Evolutionary conservation across 2,888 invertebrate species (phyloP).

Genomic region (Zaprionus bogoriensis): DNA sequence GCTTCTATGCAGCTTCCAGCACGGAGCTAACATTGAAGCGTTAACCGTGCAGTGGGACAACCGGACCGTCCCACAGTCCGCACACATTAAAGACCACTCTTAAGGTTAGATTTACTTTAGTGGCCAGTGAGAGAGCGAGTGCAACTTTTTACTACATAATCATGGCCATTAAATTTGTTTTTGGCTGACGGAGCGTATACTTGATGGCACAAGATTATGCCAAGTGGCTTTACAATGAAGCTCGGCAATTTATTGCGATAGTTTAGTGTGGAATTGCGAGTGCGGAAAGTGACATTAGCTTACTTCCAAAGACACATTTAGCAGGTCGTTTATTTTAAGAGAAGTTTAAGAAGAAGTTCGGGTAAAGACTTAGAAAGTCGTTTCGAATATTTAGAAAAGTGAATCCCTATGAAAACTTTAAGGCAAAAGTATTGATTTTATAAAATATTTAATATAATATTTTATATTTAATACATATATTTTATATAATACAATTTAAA

Average conservation of each 20-base stretch:
- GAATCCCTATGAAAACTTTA: too few relatives aligned
- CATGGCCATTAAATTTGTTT: slow-evolving; percentile 53
- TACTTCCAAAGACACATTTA: not conserved
- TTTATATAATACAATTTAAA: too few relatives aligned
- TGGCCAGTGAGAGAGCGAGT: slow-evolving; percentile 7
- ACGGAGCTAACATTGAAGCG: slow-evolving; percentile 6
- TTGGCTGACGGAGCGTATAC: slow-evolving; percentile 27
- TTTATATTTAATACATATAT: too few relatives aligned
- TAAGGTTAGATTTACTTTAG: slow-evolving; percentile 9
- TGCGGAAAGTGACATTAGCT: not conserved
- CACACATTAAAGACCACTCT: slow-evolving; percentile 13
- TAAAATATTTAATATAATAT: too few relatives aligned
- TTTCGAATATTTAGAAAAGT: not conserved
- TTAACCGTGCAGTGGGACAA: not conserved
- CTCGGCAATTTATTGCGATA: slow-evolving; percentile 10
- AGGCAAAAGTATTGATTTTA: too few relatives aligned
- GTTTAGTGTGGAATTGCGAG: not conserved
- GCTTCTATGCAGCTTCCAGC: slow-evolving; percentile 1
- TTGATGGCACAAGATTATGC: slow-evolving; percentile 21
- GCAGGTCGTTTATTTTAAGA: too few relatives aligned
- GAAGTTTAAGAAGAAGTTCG: too few relatives aligned
- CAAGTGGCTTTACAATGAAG: not conserved
- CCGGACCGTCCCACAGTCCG: not conserved
- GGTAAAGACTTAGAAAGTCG: too few relatives aligned
- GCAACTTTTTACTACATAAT: slow-evolving; percentile 37